Base-by-base conservation (phyloP, 2,113 vertebrate species). In the Thymallus thymallus region DNA sequence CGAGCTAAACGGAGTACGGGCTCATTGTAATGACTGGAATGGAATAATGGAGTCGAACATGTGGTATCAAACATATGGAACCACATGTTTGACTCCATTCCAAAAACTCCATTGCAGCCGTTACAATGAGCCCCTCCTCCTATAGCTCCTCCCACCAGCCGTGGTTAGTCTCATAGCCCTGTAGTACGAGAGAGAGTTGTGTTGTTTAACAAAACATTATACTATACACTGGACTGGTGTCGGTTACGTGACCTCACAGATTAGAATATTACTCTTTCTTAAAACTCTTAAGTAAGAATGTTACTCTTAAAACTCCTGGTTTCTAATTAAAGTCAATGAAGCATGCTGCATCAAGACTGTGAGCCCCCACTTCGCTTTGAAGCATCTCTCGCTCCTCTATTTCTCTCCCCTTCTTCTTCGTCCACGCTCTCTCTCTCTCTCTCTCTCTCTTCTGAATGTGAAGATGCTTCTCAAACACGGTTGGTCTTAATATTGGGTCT, bases 321-420 rank as follows among this genome's bases (percentile, higher is more conserved):
- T 46, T 70, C 84, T 75, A 63, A 72, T 83, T 76, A 63, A 72
- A 82, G 73, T 73, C 80, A 65, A 81, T 87, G 83, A 85, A 82
- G 82, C 85, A 74, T 73, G 82, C 79, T 79, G 87, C 82, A 82
- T 85, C 81, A 74, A 83, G 83, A 88, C 85, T 86, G 86, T 87
- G 86, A 88, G n/a, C 74, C 80, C 60, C 72, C 18, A 18, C 69
- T 62, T 65, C 76, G 71, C 77, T 69, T 63, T 45, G 71, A 76
- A 72, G 55, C 68, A 63, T 18, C 20, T 26, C 45, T 65, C 51
- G 45, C 64, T 10, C 35, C 60, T 58, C 55, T 41, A 41, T 9
- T 1, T 26, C 67, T 29, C 41, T 51, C 58, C 6, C 22, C 26
- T 7, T 22, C 68, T 22, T 41, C 18, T 60, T 64, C 23, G 45